Base-by-base conservation (phyloP, 2,113 vertebrate species). In the Alectura lathami region DNA sequence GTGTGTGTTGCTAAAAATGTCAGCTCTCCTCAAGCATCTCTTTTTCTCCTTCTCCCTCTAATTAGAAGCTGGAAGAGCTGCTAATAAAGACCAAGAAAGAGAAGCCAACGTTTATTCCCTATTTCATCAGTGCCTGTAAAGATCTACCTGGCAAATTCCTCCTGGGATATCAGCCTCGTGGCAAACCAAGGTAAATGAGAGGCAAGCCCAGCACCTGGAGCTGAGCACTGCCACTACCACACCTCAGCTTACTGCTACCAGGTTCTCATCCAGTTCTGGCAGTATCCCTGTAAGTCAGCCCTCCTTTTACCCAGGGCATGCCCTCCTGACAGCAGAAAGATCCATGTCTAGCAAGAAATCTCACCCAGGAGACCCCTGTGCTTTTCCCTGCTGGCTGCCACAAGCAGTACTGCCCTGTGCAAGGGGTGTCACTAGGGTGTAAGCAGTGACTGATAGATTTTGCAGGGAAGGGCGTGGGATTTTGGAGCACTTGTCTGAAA, bases 31-130 rank as follows among this genome's bases (percentile, higher is more conserved):
- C 54, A 30, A 94, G 32, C 20, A 12, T 96, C 91, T 96, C 30
- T 91, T 42, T 83, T 86, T 90, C 36, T 94, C 63, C 54, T 73
- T 90, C 83, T 86, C n/a, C 82, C 86, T 95, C 62, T 94, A 18
- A 94, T 91, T 93, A 99, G 99, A 99, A 99, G 98, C 98, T 99
- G 98, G 99, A 99, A 96, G 99, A 99, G 91, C 90, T 99, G 32
- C 97, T 99, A 83, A 92, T 99, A 92, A 98, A 98, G 97, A 97
- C 98, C 72, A 99, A 99, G 98, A 98, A 99, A 95, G 99, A 99
- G 97, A 99, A 99, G 94, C 99, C 99, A 30, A 99, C 99, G 17
- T 99, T 99, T 96, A 99, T 99, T 97, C 99, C 99, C 20, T 99
- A 99, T 95, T 99, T 98, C 92, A 97, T 99, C 93, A 99, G 99